A percentile compares a stretch with the other conserved stretches of the same genome.
Conservation (phyloP, 2,888 invertebrate species). For the Drosophila phalerata region DNA sequence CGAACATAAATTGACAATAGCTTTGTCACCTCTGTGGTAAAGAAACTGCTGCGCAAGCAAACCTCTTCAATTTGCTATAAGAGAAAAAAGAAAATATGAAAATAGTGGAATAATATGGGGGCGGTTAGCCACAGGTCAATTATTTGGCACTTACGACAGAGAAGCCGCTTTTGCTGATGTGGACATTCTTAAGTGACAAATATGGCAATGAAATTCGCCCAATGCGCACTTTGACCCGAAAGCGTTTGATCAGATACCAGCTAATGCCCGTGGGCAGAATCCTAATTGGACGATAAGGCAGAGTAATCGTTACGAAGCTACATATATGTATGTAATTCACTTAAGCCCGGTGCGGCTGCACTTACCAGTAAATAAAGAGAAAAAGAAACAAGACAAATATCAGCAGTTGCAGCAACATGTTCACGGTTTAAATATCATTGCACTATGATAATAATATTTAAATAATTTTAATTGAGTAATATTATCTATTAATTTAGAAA, state of each 20-base stretch:
- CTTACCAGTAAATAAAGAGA: slow-evolving; percentile 83
- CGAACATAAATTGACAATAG: slow-evolving; percentile 92
- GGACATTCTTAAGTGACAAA: slow-evolving; percentile 91
- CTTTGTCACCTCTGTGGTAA: slow-evolving; percentile 95
- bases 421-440: slow-evolving; percentile 37
- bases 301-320: slow-evolving; percentile 16
- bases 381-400: slow-evolving; percentile 72
- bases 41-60: slow-evolving; percentile 93
- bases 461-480: slow-evolving; percentile 18
- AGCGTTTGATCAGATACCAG: slow-evolving; percentile 93
- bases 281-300: slow-evolving; percentile 86
- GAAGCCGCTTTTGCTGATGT: slow-evolving; percentile 92
- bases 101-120: slow-evolving; percentile 7
- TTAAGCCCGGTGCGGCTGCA: slow-evolving; percentile 22
- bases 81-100: neutral
- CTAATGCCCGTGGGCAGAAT: slow-evolving; percentile 91
- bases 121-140: slow-evolving; percentile 14
- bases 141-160: slow-evolving; percentile 88
- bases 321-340: neutral
- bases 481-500: slow-evolving; percentile 39
- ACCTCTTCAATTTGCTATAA: slow-evolving; percentile 93
- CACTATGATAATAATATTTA: slow-evolving; percentile 31
- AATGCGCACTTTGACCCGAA: slow-evolving; percentile 91
- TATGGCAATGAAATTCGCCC: slow-evolving; percentile 93
- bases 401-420: slow-evolving; percentile 80